Evolutionary conservation across 2,113 vertebrate species (phyloP).

Genomic region (Melospiza melodia): DNA sequence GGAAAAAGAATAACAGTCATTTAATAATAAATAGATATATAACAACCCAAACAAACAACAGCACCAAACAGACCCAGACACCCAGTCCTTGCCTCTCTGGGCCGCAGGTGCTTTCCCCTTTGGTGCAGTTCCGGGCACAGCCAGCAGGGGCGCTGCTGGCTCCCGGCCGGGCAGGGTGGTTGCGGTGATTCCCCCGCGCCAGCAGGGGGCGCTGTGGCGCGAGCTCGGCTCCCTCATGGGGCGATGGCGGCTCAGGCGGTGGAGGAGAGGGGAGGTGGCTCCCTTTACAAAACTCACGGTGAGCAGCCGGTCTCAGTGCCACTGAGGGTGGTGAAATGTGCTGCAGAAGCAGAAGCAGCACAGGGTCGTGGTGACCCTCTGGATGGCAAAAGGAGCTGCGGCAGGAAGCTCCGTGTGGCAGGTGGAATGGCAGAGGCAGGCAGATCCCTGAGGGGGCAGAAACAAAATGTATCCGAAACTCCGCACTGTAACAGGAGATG

Average conservation of each 20-base stretch:
- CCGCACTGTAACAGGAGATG: neutral
- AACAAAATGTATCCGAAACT: neutral
- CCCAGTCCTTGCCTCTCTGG: neutral
- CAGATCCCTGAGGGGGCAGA: neutral
- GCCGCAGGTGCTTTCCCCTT: neutral
- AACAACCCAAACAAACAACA: too few relatives aligned
- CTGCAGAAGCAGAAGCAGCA: neutral
- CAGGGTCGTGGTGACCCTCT: rapidly evolving
- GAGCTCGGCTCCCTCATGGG: neutral
- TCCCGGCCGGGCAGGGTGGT: too few relatives aligned
- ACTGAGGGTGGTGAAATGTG: neutral
- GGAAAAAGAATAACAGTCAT: neutral
- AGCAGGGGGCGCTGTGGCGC: too few relatives aligned
- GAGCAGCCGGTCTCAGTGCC: rapidly evolving
- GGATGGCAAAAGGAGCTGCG: too few relatives aligned
- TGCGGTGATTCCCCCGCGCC: too few relatives aligned
- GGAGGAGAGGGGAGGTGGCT: neutral
- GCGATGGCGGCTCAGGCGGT: neutral
- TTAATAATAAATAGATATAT: too few relatives aligned
- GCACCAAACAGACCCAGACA: neutral
- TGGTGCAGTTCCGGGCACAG: neutral
- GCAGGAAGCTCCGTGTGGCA: rapidly evolving
- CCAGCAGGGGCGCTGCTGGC: neutral
- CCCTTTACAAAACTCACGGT: neutral
- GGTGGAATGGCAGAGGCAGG: neutral